Percentiles rank a stretch among this genome's conserved stretches.
Conservation (phyloP, 1,140 invertebrate species). For the Pseudomyrmex flavicornis region DNA sequence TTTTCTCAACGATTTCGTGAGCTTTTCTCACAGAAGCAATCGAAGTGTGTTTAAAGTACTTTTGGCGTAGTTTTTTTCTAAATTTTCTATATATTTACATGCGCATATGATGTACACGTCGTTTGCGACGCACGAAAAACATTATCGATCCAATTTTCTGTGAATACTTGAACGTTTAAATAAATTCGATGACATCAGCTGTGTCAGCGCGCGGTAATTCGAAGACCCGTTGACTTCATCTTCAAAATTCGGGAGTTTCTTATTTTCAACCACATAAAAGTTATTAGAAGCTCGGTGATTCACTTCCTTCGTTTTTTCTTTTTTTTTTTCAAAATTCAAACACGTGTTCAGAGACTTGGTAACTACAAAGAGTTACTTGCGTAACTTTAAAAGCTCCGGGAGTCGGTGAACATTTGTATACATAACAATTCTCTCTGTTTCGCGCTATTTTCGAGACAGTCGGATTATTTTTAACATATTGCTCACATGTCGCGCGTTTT, state of each 20-base stretch:
- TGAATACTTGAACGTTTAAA: background rate
- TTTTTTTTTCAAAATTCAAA: slow-evolving; percentile 15
- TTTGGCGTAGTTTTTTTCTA: background rate
- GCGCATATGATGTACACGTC: no score
- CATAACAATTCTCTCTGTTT: slow-evolving; percentile 22
- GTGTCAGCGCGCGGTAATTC: background rate
- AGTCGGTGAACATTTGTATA: slow-evolving; percentile 29
- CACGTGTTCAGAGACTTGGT: background rate
- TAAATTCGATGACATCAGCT: background rate
- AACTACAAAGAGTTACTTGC: background rate
- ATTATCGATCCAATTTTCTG: no score
- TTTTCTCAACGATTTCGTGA: background rate
- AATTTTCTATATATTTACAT: background rate
- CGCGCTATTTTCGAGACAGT: slow-evolving; percentile 6
- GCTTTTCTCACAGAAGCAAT: slow-evolving; percentile 12
- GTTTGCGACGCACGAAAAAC: no score
- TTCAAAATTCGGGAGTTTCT: background rate
- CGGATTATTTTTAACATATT: slow-evolving; percentile 43
- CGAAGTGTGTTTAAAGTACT: slow-evolving; percentile 24
- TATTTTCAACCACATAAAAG: background rate
- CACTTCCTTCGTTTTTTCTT: background rate
- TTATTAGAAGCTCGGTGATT: slow-evolving; percentile 2
- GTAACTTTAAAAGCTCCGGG: slow-evolving; percentile 10
- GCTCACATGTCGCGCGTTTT: slow-evolving; percentile 23
- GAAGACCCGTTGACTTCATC: background rate